phyloP scores from a whole-genome alignment of 1,140 invertebrate species.

The Aphidius ervi region DNA sequence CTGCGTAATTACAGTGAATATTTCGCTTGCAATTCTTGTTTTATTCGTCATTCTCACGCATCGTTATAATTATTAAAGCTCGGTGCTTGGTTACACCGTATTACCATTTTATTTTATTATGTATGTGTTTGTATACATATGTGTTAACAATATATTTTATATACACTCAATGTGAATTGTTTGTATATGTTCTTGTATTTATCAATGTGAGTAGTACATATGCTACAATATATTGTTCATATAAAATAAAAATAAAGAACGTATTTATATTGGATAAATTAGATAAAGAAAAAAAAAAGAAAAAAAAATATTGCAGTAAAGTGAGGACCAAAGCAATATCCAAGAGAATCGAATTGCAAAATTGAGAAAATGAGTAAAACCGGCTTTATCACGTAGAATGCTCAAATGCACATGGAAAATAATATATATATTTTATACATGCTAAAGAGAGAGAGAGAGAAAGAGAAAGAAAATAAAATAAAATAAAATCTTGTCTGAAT shows the following conservation, averaged over 20 bases:
- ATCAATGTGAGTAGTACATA: too few species aligned
- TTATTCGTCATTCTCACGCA: not conserved
- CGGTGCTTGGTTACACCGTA: conserved; percentile 8
- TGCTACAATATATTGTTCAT: too few species aligned
- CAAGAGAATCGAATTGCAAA: conserved; percentile 49
- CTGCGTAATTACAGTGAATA: conserved; percentile 16
- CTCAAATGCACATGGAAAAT: conserved; percentile 7
- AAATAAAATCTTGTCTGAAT: too few species aligned
- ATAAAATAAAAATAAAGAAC: too few species aligned
- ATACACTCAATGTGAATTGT: too few species aligned
- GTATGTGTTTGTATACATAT: too few species aligned
- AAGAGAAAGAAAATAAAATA: not conserved
- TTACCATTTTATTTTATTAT: not conserved
- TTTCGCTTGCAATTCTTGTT: not conserved
- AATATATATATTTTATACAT: not conserved
- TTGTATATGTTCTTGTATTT: too few species aligned
- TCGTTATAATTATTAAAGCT: conserved; percentile 3
- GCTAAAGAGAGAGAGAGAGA: not conserved
- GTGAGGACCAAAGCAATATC: conserved; percentile 46
- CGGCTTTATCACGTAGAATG: conserved; percentile 29
- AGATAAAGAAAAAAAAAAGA: not conserved
- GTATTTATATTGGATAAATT: not conserved
- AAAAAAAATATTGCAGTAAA: conserved; percentile 1
- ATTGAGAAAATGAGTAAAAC: conserved; percentile 42
- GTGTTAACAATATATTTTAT: too few species aligned